Evolutionary conservation across 2,888 invertebrate genomes (phyloP).

Genomic region (Lithophane ornitopus): DNA sequence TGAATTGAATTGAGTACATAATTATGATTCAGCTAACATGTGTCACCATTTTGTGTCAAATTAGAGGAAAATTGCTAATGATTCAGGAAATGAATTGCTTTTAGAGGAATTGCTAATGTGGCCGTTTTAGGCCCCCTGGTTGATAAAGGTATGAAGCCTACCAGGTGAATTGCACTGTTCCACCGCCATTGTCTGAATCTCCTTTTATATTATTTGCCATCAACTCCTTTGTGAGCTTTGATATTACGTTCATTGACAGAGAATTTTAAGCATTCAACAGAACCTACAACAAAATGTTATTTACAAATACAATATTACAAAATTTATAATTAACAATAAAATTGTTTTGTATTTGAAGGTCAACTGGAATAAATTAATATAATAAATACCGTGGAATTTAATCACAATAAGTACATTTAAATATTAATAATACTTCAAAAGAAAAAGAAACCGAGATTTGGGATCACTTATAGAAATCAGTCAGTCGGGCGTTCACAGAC

Average conservation of each 20-base stretch:
- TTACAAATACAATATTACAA: not conserved
- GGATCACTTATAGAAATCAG: constrained; percentile 25
- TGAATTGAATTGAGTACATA: no score
- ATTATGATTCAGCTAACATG: no score
- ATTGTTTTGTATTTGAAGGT: not conserved
- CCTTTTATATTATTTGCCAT: not conserved
- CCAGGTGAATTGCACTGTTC: not conserved
- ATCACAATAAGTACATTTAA: not conserved
- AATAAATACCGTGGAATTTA: no score
- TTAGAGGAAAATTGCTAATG: no score
- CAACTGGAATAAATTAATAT: no score
- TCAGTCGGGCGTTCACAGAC: constrained; percentile 19
- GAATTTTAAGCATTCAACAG: not conserved
- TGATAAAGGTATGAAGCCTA: not conserved
- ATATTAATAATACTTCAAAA: not conserved
- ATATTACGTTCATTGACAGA: not conserved
- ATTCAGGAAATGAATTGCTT: no score
- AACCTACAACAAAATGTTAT: not conserved
- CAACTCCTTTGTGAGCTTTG: not conserved
- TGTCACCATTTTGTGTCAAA: no score
- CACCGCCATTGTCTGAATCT: not conserved
- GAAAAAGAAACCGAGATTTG: not conserved
- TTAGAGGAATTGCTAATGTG: no score
- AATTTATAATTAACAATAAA: not conserved
- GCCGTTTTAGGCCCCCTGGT: no score